A percentile compares a stretch with the other conserved stretches of the same genome.
phyloP scores from a whole-genome alignment of 1,140 invertebrate species.

The Heliconius hermathena region DNA sequence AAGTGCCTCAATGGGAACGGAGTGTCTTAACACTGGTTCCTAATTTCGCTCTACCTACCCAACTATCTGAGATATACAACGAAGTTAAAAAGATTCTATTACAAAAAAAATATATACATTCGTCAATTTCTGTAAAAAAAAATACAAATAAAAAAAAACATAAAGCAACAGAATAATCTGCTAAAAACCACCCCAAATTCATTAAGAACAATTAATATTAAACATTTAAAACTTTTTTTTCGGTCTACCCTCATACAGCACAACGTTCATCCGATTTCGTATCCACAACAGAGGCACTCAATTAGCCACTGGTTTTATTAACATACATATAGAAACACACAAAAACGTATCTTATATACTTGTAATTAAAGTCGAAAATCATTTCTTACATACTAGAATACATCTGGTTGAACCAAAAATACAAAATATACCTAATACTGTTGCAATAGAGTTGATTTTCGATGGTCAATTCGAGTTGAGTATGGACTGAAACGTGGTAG shows the following conservation, averaged over 20 bases:
- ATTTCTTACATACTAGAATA: slow-evolving; percentile 7
- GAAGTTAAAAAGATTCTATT: too few species aligned
- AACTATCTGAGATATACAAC: too few species aligned
- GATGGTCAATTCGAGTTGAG: not conserved
- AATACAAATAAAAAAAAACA: not conserved
- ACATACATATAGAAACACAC: not conserved
- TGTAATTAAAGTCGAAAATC: slow-evolving; percentile 19
- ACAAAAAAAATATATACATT: too few species aligned
- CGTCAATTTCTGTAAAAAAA: too few species aligned
- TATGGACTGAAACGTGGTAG: slow-evolving; percentile 37
- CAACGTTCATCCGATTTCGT: slow-evolving; percentile 38
- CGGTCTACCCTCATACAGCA: slow-evolving; percentile 35
- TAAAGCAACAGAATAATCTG: not conserved
- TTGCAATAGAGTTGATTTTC: not conserved
- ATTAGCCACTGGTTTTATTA: slow-evolving; percentile 39
- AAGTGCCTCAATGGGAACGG: too few species aligned
- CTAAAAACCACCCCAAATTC: slow-evolving; percentile 1
- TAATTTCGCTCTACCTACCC: too few species aligned
- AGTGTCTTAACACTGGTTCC: too few species aligned
- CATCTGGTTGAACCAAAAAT: not conserved
- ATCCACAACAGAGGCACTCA: slow-evolving; percentile 36
- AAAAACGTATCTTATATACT: slow-evolving; percentile 5
- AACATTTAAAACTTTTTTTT: slow-evolving; percentile 33
- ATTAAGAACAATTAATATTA: slow-evolving; percentile 38
- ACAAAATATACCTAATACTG: not conserved